phyloP scores from a whole-genome alignment of 2,797 vertebrate species.

The Squalus acanthias region DNA sequence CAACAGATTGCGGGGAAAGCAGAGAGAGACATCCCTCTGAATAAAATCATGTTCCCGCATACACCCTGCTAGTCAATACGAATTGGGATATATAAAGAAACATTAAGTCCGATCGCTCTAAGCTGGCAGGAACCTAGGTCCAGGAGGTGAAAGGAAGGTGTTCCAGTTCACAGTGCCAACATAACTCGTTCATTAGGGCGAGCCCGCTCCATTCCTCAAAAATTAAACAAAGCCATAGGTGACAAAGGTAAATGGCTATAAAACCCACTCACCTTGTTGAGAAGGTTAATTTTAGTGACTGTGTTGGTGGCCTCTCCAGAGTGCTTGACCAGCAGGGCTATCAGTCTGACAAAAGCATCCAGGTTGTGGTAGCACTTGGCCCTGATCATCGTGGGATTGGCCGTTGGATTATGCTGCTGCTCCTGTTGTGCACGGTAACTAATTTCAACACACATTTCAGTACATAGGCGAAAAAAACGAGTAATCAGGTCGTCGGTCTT shows the following conservation, averaged over 20 bases:
- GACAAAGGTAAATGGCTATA: background rate
- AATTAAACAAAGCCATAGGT: background rate
- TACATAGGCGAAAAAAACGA: constrained; percentile 96
- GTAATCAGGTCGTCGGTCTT: constrained; percentile 99
- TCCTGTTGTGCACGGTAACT: constrained; percentile 95
- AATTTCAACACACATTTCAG: constrained; percentile 98
- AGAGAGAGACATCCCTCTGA: too few relatives aligned
- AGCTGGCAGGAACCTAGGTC: background rate
- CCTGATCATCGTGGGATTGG: constrained; percentile 94
- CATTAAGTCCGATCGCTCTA: background rate
- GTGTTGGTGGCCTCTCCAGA: constrained; percentile 98
- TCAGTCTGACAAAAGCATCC: constrained; percentile 93
- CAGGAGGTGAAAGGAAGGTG: background rate
- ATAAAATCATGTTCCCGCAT: background rate
- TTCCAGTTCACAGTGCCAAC: background rate
- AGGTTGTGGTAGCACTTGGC: constrained; percentile 98
- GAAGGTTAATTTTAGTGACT: constrained; percentile 95
- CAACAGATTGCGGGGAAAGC: background rate
- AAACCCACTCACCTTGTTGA: constrained; percentile 78
- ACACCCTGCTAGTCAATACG: background rate
- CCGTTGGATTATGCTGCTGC: constrained; percentile 95
- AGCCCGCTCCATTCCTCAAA: background rate
- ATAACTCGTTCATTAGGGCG: background rate
- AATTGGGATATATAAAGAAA: background rate
- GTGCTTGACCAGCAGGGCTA: constrained; percentile 93